Conservation (phyloP, 2,888 invertebrate genomes). For the Podabrus alpinus region DNA sequence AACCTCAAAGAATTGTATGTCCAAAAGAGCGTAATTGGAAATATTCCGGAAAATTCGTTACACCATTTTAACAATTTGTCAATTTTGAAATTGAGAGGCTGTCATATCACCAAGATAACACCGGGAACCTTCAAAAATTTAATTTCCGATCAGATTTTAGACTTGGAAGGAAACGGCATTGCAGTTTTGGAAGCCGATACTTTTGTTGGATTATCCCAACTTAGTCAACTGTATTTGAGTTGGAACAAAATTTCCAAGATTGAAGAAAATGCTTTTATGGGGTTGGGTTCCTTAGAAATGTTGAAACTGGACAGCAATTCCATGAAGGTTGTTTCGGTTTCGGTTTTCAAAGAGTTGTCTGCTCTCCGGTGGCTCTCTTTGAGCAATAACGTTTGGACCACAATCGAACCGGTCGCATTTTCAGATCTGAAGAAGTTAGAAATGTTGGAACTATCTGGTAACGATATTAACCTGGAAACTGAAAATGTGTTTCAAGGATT, state of each 20-base stretch:
- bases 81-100: neutral
- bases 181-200: neutral
- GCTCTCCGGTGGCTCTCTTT: neutral
- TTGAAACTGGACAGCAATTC: neutral
- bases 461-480: neutral
- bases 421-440: neutral
- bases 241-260: neutral
- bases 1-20: neutral
- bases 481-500: neutral
- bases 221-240: neutral
- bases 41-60: neutral
- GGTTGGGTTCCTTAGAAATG: neutral
- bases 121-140: neutral
- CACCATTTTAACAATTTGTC: neutral
- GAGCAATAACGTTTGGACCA: neutral
- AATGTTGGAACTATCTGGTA: neutral
- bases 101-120: neutral
- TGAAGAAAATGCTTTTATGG: neutral
- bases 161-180: neutral
- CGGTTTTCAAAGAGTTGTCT: neutral
- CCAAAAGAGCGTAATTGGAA: neutral
- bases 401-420: neutral
- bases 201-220: neutral
- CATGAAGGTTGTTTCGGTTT: neutral
- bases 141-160: neutral